Evolutionary conservation across 2,113 vertebrate species (phyloP), one percentile per base, ranked within the genome.

Genomic region (Syrmaticus mikado): DNA sequence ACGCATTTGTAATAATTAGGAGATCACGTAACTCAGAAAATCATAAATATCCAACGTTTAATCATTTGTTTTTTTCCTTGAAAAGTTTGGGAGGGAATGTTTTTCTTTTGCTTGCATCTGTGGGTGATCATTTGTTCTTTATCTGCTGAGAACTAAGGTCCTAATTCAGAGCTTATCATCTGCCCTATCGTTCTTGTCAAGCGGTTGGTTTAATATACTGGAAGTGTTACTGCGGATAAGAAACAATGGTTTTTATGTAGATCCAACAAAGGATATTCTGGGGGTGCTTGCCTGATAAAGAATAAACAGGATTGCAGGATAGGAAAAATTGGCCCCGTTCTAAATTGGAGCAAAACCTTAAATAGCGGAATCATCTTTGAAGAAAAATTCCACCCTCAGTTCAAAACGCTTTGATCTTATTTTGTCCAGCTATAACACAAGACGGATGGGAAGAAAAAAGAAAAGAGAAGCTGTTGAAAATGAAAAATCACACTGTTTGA

Each of bases 21-120:
- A 87, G 76, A 90, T 90, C 84, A 53, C 1, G 0, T 91, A 96
- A 90, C 87, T 79, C 80, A 78, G 94, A 92, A 96, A 95, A 95
- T 96, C 92, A 95, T 60, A 71, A 79, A 93, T 92, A 89, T 30
- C 86, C 78, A 93, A 91, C 18, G 83, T 90, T 90, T 96, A 82
- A 88, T 90, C 50, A 80, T 95, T 93, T 96, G 64, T 81, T 96
- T 97, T 95, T 86, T 87, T 40, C 28, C 78, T 93, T 82, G 38
- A 84, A 91, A 82, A 87, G 28, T 58, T 92, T 70, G 15, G 27
- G 73, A 89, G 36, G 25, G 5, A 53, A 77, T 70, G 30, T 73
- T 93, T 96, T 86, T n/a, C 58, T 82, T 95, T 91, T 80, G 41
- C 38, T 74, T 1, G 0, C 90, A 89, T 93, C 79, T 94, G 83